Evolutionary conservation across 2,113 vertebrate species (phyloP).

Genomic region (Myrmecophaga tridactyla): DNA sequence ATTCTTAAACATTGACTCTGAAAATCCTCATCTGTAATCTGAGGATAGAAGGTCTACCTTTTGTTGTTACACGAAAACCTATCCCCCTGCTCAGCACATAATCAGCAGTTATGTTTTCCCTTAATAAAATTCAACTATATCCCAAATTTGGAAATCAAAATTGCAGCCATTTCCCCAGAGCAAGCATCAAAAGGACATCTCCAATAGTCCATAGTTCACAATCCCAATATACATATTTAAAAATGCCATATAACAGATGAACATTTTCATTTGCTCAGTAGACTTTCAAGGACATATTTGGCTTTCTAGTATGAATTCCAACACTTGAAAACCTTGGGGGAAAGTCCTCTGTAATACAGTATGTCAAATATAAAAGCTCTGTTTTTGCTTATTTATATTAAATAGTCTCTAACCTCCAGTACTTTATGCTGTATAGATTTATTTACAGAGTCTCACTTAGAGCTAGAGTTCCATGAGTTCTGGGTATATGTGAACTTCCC

Average conservation of each 20-base stretch:
- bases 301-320: conserved; percentile 44
- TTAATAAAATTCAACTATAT: neutral
- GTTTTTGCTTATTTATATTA: conserved; percentile 55
- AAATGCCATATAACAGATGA: conserved; percentile 33
- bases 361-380: conserved; percentile 14
- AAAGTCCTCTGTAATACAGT: conserved; percentile 25
- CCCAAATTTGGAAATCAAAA: conserved; percentile 41
- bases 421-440: conserved; percentile 36
- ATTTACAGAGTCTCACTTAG: conserved; percentile 47
- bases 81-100: neutral
- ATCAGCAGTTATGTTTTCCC: neutral
- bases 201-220: neutral
- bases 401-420: conserved; percentile 2
- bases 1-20: neutral
- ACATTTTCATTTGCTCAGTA: conserved; percentile 6
- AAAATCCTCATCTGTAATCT: neutral
- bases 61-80: neutral
- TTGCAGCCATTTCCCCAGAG: neutral
- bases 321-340: conserved; percentile 38
- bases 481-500: conserved; percentile 14
- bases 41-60: neutral
- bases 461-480: neutral
- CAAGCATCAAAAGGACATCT: neutral
- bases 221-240: neutral
- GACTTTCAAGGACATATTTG: conserved; percentile 38